Percentiles rank a stretch among this genome's conserved stretches.
These are phyloP conservation scores for Brachyalestes nurse DNA, from an alignment of 2,797 vertebrate species.

Conservation along the genomic window DNA sequence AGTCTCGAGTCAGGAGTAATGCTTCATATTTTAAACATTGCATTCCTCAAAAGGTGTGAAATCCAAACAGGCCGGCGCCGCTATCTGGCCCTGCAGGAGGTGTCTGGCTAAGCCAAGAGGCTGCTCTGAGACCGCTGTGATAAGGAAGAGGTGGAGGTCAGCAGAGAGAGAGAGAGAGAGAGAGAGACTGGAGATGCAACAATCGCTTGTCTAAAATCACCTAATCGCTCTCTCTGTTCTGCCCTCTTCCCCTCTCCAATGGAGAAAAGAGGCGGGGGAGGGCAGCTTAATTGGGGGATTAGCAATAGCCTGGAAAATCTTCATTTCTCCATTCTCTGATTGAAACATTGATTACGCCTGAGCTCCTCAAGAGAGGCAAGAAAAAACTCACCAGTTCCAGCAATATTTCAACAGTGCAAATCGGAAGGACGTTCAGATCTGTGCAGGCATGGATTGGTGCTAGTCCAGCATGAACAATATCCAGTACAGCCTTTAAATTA, in stretches of 20 bases:
- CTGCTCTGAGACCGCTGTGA: constrained; percentile 67
- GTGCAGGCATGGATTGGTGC: background rate
- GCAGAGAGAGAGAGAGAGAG: constrained; percentile 16
- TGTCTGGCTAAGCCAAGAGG: constrained; percentile 37
- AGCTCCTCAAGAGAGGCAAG: constrained; percentile 17
- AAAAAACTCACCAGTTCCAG: constrained; percentile 39
- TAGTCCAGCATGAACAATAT: background rate
- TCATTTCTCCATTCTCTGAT: constrained; percentile 45
- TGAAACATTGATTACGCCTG: constrained; percentile 29
- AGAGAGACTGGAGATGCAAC: constrained; percentile 37
- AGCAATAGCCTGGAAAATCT: constrained; percentile 47
- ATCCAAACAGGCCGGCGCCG: constrained; percentile 59
- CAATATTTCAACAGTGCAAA: constrained; percentile 55
- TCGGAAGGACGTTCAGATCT: constrained; percentile 46
- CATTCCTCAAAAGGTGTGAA: constrained; percentile 57
- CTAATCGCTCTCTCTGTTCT: constrained; percentile 48
- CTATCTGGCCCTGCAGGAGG: constrained; percentile 55
- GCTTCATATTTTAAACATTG: constrained; percentile 61
- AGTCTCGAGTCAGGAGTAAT: constrained; percentile 46
- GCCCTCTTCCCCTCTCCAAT: constrained; percentile 62
- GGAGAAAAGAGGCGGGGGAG: constrained; percentile 11
- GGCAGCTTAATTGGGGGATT: constrained; percentile 45
- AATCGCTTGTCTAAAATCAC: constrained; percentile 72
- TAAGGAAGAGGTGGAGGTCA: constrained; percentile 72
- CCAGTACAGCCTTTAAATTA: background rate